phyloP scores from a whole-genome alignment of 2,113 vertebrate species.

The Gavialis gangeticus region DNA sequence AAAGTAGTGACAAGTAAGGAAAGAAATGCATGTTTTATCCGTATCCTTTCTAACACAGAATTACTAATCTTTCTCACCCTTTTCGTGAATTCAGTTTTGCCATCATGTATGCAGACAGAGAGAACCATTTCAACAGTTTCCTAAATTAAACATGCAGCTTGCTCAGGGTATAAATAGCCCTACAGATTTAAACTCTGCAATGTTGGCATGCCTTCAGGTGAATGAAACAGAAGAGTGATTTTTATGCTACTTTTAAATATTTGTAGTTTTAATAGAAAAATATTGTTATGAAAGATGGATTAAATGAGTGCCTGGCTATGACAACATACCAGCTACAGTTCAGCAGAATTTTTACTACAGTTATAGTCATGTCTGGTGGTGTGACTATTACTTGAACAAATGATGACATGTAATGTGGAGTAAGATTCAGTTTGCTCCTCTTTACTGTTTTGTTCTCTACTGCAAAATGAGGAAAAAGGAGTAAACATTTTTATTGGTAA shows the following conservation, averaged over 20 bases:
- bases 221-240: neutral
- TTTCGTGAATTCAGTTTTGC: neutral
- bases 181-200: neutral
- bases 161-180: neutral
- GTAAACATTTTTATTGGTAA: no score
- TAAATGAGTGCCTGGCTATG: neutral
- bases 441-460: neutral
- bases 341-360: no score
- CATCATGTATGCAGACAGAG: neutral
- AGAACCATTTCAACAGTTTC: neutral
- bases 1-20: neutral
- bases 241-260: neutral
- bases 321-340: neutral
- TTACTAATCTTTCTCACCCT: neutral
- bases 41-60: neutral
- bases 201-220: neutral
- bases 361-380: neutral
- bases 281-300: neutral
- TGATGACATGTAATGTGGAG: neutral
- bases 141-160: neutral
- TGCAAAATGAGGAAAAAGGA: neutral
- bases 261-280: neutral
- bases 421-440: neutral
- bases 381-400: rapidly evolving
- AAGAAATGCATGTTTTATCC: neutral